Base-by-base conservation (phyloP, 2,888 invertebrate species). In the Alloscopus bannaensis region DNA sequence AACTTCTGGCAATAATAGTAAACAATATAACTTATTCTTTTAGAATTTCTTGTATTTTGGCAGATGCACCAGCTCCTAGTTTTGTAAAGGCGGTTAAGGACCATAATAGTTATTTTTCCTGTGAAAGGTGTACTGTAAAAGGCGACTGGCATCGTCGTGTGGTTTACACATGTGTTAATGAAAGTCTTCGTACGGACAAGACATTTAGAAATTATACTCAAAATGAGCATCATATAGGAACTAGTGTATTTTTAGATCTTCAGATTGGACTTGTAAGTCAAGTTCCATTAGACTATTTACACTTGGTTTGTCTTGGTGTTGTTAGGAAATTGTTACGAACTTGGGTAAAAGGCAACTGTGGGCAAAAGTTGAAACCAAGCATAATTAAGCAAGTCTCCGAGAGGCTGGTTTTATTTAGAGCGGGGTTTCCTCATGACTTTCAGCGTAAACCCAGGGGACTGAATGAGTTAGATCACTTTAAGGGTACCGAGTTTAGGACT, bases 271-370 rank as follows among this genome's bases (percentile, higher is more conserved):
- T 87, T 77, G 83, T 87, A 13, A 75, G 82, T 11, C 66, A 84
- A 68, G 82, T 88, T 70, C 86, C 87, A 6, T 36, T 86, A 20
- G 86, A 87, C 20, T 86, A 86, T 71, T 86, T 87, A 87, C 88
- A 88, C 64, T 66, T 87, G 8, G 79, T 87, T 8, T 87, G 86
- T 52, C 79, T 87, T 26, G 87, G 87, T 8, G 86, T 87, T 13
- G 83, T 86, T 52, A 84, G 84, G 60, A 86, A 87, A 55, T 62
- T 87, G 2, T 36, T 88, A 0, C 52, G 75, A n/a, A 65, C 86
- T 18, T 86, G 87, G 86, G 82, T 84, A 22, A 84, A 81, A 50
- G 87, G 86, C 18, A 71, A 75, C 20, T 11, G 69, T 3, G 16
- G 42, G 3, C 60, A 45, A 26, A 70, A 73, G 26, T 24, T 81